Conservation (phyloP, 2,888 invertebrate species). For the Drosophila atripex region DNA sequence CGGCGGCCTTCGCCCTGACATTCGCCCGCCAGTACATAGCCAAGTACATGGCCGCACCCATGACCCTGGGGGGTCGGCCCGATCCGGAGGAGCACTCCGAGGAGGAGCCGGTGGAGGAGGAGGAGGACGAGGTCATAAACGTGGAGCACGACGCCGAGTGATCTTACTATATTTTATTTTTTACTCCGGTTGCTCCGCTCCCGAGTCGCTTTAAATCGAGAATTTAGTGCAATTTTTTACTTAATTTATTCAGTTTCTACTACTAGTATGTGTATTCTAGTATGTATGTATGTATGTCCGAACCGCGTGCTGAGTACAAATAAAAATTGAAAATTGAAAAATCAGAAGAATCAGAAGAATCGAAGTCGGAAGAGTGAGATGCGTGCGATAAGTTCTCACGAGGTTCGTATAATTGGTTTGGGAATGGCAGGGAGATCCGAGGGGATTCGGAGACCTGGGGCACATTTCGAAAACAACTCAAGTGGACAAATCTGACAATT, state of each 20-base stretch:
- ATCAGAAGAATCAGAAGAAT: slow-evolving; percentile 24
- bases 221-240: slow-evolving; percentile 72
- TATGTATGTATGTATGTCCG: slow-evolving; percentile 9
- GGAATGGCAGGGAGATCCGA: slow-evolving; percentile 41
- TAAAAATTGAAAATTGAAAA: slow-evolving; percentile 43
- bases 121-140: slow-evolving; percentile 32
- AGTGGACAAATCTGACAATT: slow-evolving; percentile 81
- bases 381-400: slow-evolving; percentile 62
- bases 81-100: slow-evolving; percentile 81
- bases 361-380: slow-evolving; percentile 31
- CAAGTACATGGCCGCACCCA: slow-evolving; percentile 57
- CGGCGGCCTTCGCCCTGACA: slow-evolving; percentile 85
- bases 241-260: slow-evolving; percentile 67
- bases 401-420: slow-evolving; percentile 79
- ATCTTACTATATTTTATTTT: neutral
- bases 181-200: slow-evolving; percentile 23
- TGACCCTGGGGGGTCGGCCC: slow-evolving; percentile 87
- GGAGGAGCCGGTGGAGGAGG: slow-evolving; percentile 1
- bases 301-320: slow-evolving; percentile 70
- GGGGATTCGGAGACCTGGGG: slow-evolving; percentile 8
- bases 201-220: slow-evolving; percentile 60
- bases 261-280: too few relatives aligned
- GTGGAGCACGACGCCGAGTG: slow-evolving; percentile 38
- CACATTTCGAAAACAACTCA: slow-evolving; percentile 75
- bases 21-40: slow-evolving; percentile 81